Evolutionary conservation across 2,113 vertebrate genomes (phyloP).

Genomic region (Tragelaphus buxtoni): DNA sequence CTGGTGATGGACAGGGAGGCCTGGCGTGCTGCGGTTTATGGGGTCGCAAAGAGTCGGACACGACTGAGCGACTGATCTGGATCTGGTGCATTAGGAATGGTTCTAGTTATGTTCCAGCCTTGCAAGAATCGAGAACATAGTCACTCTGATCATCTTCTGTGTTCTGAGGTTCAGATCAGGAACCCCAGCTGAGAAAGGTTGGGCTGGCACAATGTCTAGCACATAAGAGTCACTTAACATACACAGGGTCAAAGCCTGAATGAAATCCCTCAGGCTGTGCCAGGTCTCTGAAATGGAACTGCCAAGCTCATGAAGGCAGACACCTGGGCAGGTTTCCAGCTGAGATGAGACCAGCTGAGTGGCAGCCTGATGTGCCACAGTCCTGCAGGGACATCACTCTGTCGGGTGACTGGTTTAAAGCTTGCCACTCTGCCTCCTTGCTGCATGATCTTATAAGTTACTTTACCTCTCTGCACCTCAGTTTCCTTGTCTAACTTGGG

Average conservation of each 20-base stretch:
- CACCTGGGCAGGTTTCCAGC: not conserved
- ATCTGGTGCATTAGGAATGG: not conserved
- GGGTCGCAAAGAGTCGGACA: no score
- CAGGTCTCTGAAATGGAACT: not conserved
- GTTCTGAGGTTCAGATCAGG: not conserved
- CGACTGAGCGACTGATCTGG: no score
- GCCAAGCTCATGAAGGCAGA: not conserved
- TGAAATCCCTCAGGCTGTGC: not conserved
- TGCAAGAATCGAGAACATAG: not conserved
- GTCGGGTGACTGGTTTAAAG: not conserved
- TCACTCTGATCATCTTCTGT: not conserved
- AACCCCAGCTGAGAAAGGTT: not conserved
- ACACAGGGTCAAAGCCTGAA: not conserved
- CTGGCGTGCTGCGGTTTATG: no score
- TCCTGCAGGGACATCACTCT: not conserved
- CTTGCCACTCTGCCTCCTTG: not conserved
- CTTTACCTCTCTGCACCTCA: not conserved
- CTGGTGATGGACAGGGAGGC: no score
- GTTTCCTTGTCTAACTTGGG: not conserved
- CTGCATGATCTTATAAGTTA: not conserved
- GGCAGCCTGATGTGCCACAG: not conserved
- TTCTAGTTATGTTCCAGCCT: not conserved
- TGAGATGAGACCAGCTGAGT: not conserved
- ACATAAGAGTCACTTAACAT: not conserved
- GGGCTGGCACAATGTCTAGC: not conserved